A percentile compares a stretch with the other conserved stretches of the same genome.
phyloP scores from a whole-genome alignment of 2,113 vertebrate species.

The Tonatia bakeri region DNA sequence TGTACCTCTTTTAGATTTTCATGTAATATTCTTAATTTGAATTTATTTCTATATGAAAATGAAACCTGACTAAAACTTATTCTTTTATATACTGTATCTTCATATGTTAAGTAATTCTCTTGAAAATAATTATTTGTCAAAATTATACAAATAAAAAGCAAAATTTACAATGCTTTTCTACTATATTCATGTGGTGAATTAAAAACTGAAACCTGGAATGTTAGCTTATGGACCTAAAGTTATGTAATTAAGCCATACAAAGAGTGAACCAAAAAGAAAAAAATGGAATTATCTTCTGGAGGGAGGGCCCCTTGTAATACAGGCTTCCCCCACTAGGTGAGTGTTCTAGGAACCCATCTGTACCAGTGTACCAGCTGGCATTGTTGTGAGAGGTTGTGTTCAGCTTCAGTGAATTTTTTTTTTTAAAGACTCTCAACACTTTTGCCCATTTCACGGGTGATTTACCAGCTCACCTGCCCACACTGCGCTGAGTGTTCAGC shows the following conservation, averaged over 20 bases:
- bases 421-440: too few relatives aligned
- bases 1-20: background rate
- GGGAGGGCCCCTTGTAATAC: too few relatives aligned
- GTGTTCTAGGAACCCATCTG: too few relatives aligned
- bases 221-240: background rate
- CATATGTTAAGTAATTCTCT: background rate
- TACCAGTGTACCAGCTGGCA: too few relatives aligned
- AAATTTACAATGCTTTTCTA: background rate
- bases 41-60: background rate
- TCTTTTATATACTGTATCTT: background rate
- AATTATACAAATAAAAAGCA: background rate
- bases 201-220: background rate
- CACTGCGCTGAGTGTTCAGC: too few relatives aligned
- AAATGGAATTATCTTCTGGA: too few relatives aligned
- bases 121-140: slow-evolving; percentile 9
- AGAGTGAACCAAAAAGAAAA: too few relatives aligned
- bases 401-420: too few relatives aligned
- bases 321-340: too few relatives aligned
- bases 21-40: background rate
- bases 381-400: too few relatives aligned
- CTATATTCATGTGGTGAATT: background rate
- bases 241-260: background rate
- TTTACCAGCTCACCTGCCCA: too few relatives aligned
- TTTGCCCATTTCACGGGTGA: too few relatives aligned
- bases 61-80: background rate